Evolutionary conservation across 2,113 vertebrate species (phyloP), one percentile per base, ranked within the genome.

Genomic region (Chrysemys picta): DNA sequence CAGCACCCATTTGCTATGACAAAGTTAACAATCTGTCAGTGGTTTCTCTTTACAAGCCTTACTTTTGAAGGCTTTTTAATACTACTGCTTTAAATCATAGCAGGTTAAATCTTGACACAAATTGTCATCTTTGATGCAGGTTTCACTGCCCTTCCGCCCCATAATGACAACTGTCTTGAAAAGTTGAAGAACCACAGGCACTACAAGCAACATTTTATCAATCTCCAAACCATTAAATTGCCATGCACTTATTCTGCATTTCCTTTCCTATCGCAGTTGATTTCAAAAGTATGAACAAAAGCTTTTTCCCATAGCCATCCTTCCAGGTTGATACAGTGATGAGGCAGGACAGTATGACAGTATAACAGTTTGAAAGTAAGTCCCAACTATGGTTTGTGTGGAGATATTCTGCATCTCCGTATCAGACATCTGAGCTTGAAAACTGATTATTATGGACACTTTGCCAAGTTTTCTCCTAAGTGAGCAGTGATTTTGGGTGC

Each of bases 301-400:
- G 17, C 1, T 45, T 69, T 78, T 78, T 78, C 50, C 45, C 78
- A 69, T 6, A 62, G 65, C 9, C 4, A 22, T 72, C 10, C 19
- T 65, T 80, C 56, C 49, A 78, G 16, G 38, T 69, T 83, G 76
- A 81, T 76, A 12, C 13, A 85, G 38, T 9, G 53, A 31, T 25
- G 7, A 85, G 4, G 65, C 17, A 82, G 9, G 2, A n/a, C n/a
- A n/a, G n/a, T n/a, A n/a, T n/a, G n/a, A n/a, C n/a, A n/a, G n/a
- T n/a, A n/a, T 50, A 79, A 38, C 42, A 6, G 5, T 2, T 5
- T 52, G 52, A 92, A 54, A 0, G 0, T 1, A 94, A 80, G 38
- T 45, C 72, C 72, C 16, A 88, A 29, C 11, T 80, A 29, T 22
- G 19, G 45, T 27, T 91, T 85, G 57, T 29, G 5, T 84, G 72